Percentiles rank a stretch among this genome's conserved stretches.
These are phyloP conservation scores for Amblyjoppa proteus DNA, from an alignment of 2,888 invertebrate genomes.

Conservation along the genomic window DNA sequence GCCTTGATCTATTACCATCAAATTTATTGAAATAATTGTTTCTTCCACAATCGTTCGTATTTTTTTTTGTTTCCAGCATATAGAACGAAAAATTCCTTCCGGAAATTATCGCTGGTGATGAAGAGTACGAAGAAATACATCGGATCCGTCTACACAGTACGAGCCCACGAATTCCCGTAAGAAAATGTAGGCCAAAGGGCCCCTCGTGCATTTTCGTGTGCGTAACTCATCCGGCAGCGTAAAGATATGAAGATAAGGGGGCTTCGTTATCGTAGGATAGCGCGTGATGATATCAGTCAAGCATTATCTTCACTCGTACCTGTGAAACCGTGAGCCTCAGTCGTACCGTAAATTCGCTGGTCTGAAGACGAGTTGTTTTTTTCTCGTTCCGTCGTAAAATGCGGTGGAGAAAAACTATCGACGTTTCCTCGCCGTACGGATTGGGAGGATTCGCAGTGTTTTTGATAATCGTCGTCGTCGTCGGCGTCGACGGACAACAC, in stretches of 20 bases:
- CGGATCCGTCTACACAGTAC: not conserved
- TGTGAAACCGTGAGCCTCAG: constrained; percentile 51
- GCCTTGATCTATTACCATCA: no score
- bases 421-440: constrained; percentile 21
- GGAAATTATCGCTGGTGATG: not conserved
- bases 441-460: constrained; percentile 41
- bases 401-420: constrained; percentile 37
- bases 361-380: not conserved
- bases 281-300: constrained; percentile 75
- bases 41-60: not conserved
- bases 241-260: constrained; percentile 75
- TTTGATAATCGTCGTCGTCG: constrained; percentile 21
- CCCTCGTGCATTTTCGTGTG: constrained; percentile 57
- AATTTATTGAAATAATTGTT: not conserved
- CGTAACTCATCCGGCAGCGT: constrained; percentile 64
- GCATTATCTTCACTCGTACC: constrained; percentile 72
- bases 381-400: constrained; percentile 30
- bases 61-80: not conserved
- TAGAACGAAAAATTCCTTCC: not conserved
- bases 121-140: not conserved
- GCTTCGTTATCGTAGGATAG: constrained; percentile 76
- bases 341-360: constrained; percentile 54
- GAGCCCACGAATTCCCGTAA: constrained; percentile 17
- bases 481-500: constrained; percentile 48
- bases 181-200: constrained; percentile 73